A percentile compares a stretch with the other conserved stretches of the same genome.
Evolutionary conservation across 2,113 vertebrate species (phyloP).

Genomic region (Girardinichthys multiradiatus): DNA sequence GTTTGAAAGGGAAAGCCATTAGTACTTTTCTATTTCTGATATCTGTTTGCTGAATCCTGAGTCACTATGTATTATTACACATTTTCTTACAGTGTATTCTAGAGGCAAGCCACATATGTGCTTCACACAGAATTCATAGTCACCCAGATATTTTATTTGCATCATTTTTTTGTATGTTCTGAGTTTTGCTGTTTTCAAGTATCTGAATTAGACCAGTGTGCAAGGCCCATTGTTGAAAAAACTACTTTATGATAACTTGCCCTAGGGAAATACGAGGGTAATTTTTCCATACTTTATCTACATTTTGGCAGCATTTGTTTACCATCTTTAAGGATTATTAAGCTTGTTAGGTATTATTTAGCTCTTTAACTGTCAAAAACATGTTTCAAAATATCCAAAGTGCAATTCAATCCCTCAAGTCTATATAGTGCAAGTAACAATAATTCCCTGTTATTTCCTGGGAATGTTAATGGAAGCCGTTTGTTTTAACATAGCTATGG

Average conservation of each 20-base stretch:
- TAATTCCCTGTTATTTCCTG: background rate
- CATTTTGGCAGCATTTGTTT: slow-evolving; percentile 6
- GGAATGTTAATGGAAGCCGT: no score
- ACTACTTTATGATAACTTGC: background rate
- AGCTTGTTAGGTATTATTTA: slow-evolving; percentile 17
- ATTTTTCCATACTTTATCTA: background rate
- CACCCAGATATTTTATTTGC: background rate
- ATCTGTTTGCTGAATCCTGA: background rate
- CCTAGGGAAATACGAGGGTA: background rate
- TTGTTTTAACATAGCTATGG: no score
- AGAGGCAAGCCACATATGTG: background rate
- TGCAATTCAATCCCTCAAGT: background rate
- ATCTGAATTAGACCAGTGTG: slow-evolving; percentile 7
- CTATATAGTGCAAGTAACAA: background rate
- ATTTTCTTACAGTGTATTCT: background rate
- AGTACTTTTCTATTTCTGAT: background rate
- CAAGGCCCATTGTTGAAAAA: background rate
- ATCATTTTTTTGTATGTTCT: slow-evolving; percentile 1
- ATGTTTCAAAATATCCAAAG: background rate
- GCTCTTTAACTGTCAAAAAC: background rate
- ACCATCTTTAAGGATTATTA: background rate
- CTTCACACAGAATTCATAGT: slow-evolving; percentile 1
- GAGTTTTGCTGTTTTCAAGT: background rate
- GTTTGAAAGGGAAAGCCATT: slow-evolving; percentile 2
- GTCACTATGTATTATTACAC: slow-evolving; percentile 11